Conservation (phyloP, 2,888 invertebrate genomes). For the Troides oblongomaculatus region DNA sequence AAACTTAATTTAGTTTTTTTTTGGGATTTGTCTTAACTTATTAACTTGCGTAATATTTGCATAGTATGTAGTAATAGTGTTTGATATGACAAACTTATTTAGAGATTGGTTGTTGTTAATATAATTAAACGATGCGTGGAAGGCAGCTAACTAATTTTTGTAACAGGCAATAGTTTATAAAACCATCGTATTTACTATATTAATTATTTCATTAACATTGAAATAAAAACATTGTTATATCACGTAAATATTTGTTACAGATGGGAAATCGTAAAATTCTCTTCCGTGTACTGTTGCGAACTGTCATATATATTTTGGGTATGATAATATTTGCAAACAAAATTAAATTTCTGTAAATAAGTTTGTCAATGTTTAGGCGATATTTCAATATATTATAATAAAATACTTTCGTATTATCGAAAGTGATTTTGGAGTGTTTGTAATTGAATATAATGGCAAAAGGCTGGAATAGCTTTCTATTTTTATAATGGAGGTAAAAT, state of each 20-base stretch:
- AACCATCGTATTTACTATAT: too few relatives aligned
- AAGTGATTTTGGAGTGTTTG: slow-evolving; percentile 6
- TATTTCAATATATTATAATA: slow-evolving; percentile 22
- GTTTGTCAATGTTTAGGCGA: slow-evolving; percentile 28
- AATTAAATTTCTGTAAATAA: slow-evolving; percentile 21
- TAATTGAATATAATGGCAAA: slow-evolving; percentile 13
- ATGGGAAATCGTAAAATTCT: too few relatives aligned
- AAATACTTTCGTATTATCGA: slow-evolving; percentile 8
- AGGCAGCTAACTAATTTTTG: slow-evolving; percentile 11
- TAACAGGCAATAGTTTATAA: not conserved
- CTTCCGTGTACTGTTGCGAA: too few relatives aligned
- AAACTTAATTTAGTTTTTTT: slow-evolving; percentile 43
- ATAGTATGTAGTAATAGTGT: slow-evolving; percentile 40
- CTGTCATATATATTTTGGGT: slow-evolving; percentile 2
- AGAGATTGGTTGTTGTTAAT: slow-evolving; percentile 14
- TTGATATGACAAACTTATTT: slow-evolving; percentile 52
- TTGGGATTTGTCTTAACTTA: slow-evolving; percentile 59
- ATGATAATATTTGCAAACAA: slow-evolving; percentile 14
- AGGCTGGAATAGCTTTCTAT: slow-evolving; percentile 54
- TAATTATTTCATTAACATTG: not conserved
- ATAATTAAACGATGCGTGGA: slow-evolving; percentile 3
- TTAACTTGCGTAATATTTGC: slow-evolving; percentile 56
- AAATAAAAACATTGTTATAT: not conserved
- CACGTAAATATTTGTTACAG: too few relatives aligned
- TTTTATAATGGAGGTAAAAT: slow-evolving; percentile 64